Evolutionary conservation across 1,140 invertebrate genomes (phyloP), one percentile per base, ranked within the genome.

Genomic region (Scaptodrosophila lebanonensis): DNA sequence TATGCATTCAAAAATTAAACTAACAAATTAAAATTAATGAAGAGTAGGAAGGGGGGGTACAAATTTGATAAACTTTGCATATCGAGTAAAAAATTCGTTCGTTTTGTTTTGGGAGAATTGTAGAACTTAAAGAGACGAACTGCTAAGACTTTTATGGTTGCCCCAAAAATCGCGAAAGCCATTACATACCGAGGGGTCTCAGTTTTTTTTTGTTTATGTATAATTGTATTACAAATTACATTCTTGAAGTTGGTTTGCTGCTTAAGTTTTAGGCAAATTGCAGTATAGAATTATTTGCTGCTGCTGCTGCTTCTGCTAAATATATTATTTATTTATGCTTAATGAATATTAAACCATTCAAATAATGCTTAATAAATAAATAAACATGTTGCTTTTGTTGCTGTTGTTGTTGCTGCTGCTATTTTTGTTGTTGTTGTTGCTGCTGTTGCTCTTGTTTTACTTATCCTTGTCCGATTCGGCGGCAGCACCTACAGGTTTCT

Each of bases 381-480:
- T 82, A 79, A 79, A 79, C 73, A 83, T 72, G 60, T 60, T 77
- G 51, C 57, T 71, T 38, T 56, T 72, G 60, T 60, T 77, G 51
- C 57, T 71, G 42, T 56, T 65, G 39, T 54, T 67, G 57, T 42
- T 70, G 59, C 45, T 76, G 44, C 47, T 77, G 47, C 15, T 63
- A 45, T 22, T 49, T 38, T 43, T 47, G 20, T 12, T 51, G 47
- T 51, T 51, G 59, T 57, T 71, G 61, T 47, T 76, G 71, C 44
- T 75, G 51, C 11, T 30, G n/a, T 25, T 48, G 13, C 12, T 36
- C 22, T 33, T 43, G 47, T 44, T 63, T 89, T 95, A 95, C 90
- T 95, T 93, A 87, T 95, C 94, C 89, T 94, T 94, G 66, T 92
- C 89, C 72, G 92, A 91, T 72, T 93, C 92, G 40, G 54, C 44